These are phyloP conservation scores for Mastomys coucha DNA, from an alignment of 2,113 vertebrate genomes.

Conservation along the genomic window DNA sequence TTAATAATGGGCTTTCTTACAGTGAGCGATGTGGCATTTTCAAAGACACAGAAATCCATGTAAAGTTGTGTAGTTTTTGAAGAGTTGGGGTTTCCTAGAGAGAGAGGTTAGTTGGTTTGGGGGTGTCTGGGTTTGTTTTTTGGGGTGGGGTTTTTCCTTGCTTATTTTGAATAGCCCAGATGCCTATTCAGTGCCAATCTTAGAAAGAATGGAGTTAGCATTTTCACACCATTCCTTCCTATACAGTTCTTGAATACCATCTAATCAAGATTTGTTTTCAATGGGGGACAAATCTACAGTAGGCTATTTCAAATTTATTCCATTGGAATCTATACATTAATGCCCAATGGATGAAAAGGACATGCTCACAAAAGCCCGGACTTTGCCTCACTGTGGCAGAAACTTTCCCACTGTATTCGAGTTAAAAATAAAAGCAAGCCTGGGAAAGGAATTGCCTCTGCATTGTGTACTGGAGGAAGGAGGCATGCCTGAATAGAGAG, in stretches of 20 bases:
- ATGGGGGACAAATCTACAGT: conserved; percentile 86
- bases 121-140: neutral
- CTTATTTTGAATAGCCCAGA: conserved; percentile 82
- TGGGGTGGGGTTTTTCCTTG: conserved; percentile 60
- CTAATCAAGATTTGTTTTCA: conserved; percentile 88
- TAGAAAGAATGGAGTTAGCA: conserved; percentile 87
- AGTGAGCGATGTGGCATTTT: neutral
- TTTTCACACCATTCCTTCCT: conserved; percentile 89
- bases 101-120: neutral
- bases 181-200: conserved; percentile 89
- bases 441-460: conserved; percentile 84
- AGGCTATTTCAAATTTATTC: conserved; percentile 88
- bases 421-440: conserved; percentile 87
- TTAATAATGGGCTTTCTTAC: neutral
- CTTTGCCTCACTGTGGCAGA: conserved; percentile 84
- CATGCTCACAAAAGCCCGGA: conserved; percentile 85
- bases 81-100: neutral
- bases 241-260: conserved; percentile 87
- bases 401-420: conserved; percentile 87
- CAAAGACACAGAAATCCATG: conserved; percentile 84
- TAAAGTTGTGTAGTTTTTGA: conserved; percentile 80
- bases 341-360: conserved; percentile 85
- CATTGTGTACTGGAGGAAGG: conserved; percentile 78
- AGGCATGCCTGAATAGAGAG: conserved; percentile 64
- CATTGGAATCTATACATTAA: conserved; percentile 87